phyloP scores from a whole-genome alignment of 2,113 vertebrate genomes.

The Eonycteris spelaea region DNA sequence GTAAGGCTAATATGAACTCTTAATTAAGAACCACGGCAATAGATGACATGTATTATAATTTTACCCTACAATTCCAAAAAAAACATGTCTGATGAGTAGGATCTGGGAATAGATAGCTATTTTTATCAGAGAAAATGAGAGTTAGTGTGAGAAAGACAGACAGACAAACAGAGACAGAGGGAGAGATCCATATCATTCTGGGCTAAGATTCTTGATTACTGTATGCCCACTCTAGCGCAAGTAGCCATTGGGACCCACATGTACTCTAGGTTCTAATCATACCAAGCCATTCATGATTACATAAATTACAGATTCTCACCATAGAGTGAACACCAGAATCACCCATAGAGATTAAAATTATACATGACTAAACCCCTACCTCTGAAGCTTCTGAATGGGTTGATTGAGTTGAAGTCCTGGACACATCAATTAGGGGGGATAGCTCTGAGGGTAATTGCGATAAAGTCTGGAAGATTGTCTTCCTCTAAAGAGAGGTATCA shows the following conservation, averaged over 20 bases:
- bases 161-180: not conserved
- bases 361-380: not conserved
- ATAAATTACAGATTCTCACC: constrained; percentile 20
- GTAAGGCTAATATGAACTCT: not conserved
- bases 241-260: not conserved
- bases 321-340: not conserved
- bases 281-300: not conserved
- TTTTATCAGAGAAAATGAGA: constrained; percentile 10
- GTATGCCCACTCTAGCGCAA: not conserved
- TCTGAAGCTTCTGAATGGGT: not conserved
- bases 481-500: not conserved
- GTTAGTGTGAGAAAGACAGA: not conserved
- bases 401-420: not conserved
- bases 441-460: not conserved
- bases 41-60: not conserved
- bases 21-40: constrained; percentile 22
- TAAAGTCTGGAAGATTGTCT: constrained; percentile 26
- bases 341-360: not conserved
- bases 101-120: constrained; percentile 9
- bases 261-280: not conserved
- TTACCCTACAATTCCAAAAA: not conserved
- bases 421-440: not conserved
- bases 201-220: not conserved
- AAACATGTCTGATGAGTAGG: not conserved
- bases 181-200: not conserved